Conservation (phyloP, 1,140 invertebrate species). For the Elymnias hypermnestra region DNA sequence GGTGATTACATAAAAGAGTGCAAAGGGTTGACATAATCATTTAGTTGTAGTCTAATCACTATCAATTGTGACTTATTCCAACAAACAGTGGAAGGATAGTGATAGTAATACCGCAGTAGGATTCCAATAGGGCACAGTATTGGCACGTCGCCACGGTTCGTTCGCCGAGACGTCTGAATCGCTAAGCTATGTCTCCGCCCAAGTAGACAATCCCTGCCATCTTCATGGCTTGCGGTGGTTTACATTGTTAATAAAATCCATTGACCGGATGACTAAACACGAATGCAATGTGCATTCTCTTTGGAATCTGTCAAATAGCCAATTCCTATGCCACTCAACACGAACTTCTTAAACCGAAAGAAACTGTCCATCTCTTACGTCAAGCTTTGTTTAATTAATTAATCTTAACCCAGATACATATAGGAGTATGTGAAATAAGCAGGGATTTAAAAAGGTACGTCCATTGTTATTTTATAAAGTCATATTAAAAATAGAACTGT, state of each 20-base stretch:
- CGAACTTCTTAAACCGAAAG: too few relatives aligned
- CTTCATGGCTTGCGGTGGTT: slow-evolving; percentile 12
- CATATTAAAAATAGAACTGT: too few relatives aligned
- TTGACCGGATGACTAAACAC: background rate
- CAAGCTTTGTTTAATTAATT: too few relatives aligned
- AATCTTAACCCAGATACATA: too few relatives aligned
- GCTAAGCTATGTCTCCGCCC: slow-evolving; percentile 18
- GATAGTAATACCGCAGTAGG: background rate
- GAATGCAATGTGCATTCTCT: background rate
- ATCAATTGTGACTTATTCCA: background rate
- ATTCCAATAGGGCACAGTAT: slow-evolving; percentile 12
- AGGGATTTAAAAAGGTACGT: too few relatives aligned
- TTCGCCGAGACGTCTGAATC: slow-evolving; percentile 21
- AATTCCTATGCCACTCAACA: too few relatives aligned
- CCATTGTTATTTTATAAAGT: too few relatives aligned
- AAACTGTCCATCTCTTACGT: too few relatives aligned
- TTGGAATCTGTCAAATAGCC: too few relatives aligned
- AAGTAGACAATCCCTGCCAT: slow-evolving; percentile 21
- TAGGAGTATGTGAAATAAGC: too few relatives aligned
- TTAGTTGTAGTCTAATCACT: background rate
- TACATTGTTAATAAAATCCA: slow-evolving; percentile 17
- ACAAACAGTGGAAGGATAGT: slow-evolving; percentile 1
- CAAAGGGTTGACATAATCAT: too few relatives aligned
- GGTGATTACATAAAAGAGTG: too few relatives aligned
- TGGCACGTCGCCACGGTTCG: slow-evolving; percentile 23